A percentile compares a stretch with the other conserved stretches of the same genome.
phyloP scores from a whole-genome alignment of 2,888 invertebrate genomes.

The Tortrix viridana region DNA sequence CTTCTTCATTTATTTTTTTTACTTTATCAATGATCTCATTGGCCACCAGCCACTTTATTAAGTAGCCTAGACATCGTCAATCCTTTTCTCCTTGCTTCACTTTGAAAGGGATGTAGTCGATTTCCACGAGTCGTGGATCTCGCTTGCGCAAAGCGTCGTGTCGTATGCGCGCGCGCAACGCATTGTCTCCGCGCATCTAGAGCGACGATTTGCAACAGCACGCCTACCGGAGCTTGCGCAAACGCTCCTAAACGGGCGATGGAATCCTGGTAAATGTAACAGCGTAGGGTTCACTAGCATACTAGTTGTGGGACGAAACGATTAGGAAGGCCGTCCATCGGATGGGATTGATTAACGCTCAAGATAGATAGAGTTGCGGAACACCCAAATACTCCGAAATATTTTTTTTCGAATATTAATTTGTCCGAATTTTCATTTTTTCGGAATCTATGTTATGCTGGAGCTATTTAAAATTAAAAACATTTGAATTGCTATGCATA shows the following conservation, averaged over 20 bases:
- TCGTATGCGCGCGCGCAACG: slow-evolving; percentile 47
- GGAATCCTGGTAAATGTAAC: slow-evolving; percentile 46
- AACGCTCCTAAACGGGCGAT: slow-evolving; percentile 51
- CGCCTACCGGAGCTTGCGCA: slow-evolving; percentile 59
- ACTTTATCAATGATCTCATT: too few species aligned
- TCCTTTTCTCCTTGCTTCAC: too few species aligned
- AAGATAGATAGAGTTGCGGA: background rate
- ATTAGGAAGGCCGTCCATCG: background rate
- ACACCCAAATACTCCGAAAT: too few species aligned
- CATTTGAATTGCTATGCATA: too few species aligned
- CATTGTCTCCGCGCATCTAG: slow-evolving; percentile 70
- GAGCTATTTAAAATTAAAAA: too few species aligned
- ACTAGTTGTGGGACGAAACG: too few species aligned
- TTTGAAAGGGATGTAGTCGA: background rate
- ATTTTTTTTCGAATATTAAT: too few species aligned
- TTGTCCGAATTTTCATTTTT: too few species aligned
- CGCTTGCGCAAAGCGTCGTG: slow-evolving; percentile 42
- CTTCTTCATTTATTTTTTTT: too few species aligned
- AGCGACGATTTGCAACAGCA: slow-evolving; percentile 61
- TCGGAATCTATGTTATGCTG: too few species aligned
- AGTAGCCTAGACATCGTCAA: too few species aligned
- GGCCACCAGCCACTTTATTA: too few species aligned
- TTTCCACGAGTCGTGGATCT: slow-evolving; percentile 6
- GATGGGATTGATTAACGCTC: background rate
- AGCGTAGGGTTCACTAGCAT: slow-evolving; percentile 11